Percentiles rank a stretch among this genome's conserved stretches.
Evolutionary conservation across 2,113 vertebrate genomes (phyloP).

Genomic region (Rhabdornis inornatus): DNA sequence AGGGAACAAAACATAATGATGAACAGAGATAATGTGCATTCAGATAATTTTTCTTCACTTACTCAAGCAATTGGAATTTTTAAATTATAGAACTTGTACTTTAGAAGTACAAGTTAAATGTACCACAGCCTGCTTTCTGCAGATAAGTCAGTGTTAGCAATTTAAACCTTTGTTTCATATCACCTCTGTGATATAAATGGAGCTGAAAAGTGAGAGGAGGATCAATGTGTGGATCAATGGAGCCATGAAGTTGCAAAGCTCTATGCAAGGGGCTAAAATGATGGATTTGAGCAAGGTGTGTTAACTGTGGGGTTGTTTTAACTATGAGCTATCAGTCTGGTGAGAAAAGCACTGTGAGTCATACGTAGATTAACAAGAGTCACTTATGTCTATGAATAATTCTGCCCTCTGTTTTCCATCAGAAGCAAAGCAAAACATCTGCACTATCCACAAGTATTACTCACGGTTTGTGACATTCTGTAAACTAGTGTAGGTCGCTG

Average conservation of each 20-base stretch:
- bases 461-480: background rate
- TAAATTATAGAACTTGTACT: too few species aligned
- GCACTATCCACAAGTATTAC: background rate
- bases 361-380: background rate
- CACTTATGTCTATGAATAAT: background rate
- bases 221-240: background rate
- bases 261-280: background rate
- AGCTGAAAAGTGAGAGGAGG: background rate
- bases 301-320: background rate
- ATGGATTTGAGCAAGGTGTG: background rate
- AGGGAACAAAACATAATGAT: background rate
- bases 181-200: background rate
- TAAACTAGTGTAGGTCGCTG: background rate
- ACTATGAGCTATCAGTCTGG: background rate
- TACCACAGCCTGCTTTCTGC: background rate
- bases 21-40: background rate
- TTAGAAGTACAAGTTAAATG: background rate
- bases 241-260: background rate
- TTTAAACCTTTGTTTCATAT: background rate
- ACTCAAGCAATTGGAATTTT: background rate
- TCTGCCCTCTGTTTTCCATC: background rate
- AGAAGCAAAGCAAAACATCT: background rate
- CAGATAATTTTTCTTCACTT: background rate
- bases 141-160: background rate
- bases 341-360: background rate